phyloP scores from a whole-genome alignment of 2,888 invertebrate species.

The Eupithecia insigniata region DNA sequence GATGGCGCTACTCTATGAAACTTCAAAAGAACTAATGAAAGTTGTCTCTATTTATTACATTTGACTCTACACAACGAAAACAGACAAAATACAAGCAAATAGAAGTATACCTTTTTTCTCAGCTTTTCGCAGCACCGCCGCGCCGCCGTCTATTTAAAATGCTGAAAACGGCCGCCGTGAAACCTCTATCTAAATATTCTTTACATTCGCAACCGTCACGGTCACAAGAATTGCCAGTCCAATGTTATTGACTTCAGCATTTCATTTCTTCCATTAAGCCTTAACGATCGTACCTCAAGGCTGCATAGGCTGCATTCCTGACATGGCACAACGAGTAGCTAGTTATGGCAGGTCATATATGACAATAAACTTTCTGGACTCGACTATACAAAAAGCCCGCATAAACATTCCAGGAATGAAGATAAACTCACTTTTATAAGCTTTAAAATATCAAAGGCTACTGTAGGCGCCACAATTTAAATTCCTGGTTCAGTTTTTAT shows the following conservation, averaged over 20 bases:
- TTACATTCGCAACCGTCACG: conserved; percentile 72
- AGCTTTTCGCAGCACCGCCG: background rate
- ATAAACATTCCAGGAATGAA: conserved; percentile 68
- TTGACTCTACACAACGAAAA: background rate
- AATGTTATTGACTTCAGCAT: conserved; percentile 63
- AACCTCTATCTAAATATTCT: conserved; percentile 45
- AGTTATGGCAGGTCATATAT: conserved; percentile 56
- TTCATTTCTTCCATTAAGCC: conserved; percentile 57
- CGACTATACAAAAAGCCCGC: conserved; percentile 61
- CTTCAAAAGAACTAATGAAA: conserved; percentile 4
- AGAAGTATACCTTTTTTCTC: background rate
- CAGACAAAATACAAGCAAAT: background rate
- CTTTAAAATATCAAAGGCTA: conserved; percentile 64
- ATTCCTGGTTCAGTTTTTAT: conserved; percentile 25
- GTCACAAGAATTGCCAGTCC: conserved; percentile 55
- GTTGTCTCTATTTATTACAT: background rate
- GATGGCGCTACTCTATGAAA: background rate
- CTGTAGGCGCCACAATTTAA: conserved; percentile 30
- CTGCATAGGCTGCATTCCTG: conserved; percentile 48
- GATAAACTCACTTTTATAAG: conserved; percentile 68
- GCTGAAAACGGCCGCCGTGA: background rate
- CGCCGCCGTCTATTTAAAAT: background rate
- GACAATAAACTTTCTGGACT: conserved; percentile 62
- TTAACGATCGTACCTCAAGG: conserved; percentile 65
- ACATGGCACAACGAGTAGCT: conserved; percentile 46